phyloP scores from a whole-genome alignment of 2,888 invertebrate species.

The Ichneumoninae sp. region DNA sequence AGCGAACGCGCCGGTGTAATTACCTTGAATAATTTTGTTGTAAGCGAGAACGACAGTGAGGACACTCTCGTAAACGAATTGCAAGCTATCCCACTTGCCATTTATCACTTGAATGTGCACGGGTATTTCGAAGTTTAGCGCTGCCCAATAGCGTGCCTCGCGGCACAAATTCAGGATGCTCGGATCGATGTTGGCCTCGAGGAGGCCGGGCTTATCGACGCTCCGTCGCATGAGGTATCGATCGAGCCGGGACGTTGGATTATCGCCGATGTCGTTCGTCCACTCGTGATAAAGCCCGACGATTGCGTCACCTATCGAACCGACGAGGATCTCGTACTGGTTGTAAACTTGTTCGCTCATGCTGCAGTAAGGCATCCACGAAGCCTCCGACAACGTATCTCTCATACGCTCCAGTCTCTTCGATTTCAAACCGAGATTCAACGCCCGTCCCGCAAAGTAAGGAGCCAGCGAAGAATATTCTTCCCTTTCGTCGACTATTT shows the following conservation, averaged over 20 bases:
- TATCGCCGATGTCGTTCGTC: slow-evolving; percentile 87
- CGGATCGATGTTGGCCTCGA: slow-evolving; percentile 93
- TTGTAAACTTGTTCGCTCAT: slow-evolving; percentile 90
- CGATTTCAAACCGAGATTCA: slow-evolving; percentile 89
- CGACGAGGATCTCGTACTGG: slow-evolving; percentile 88
- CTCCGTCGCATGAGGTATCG: slow-evolving; percentile 91
- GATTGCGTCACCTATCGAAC: slow-evolving; percentile 87
- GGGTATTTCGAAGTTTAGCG: slow-evolving; percentile 89
- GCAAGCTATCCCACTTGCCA: slow-evolving; percentile 86
- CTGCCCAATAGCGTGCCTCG: slow-evolving; percentile 91
- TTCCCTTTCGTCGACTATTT: slow-evolving; percentile 87
- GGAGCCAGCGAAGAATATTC: slow-evolving; percentile 89
- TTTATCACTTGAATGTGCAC: slow-evolving; percentile 88
- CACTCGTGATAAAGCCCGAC: slow-evolving; percentile 86
- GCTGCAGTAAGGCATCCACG: slow-evolving; percentile 92
- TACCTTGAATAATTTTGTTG: slow-evolving; percentile 89
- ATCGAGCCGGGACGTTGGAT: slow-evolving; percentile 87
- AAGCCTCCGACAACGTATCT: slow-evolving; percentile 89
- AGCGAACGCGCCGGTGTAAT: background rate
- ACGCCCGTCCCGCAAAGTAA: slow-evolving; percentile 90
- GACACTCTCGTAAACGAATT: slow-evolving; percentile 90
- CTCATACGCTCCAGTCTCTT: slow-evolving; percentile 87
- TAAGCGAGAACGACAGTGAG: slow-evolving; percentile 90
- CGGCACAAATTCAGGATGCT: slow-evolving; percentile 89
- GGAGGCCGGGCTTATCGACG: slow-evolving; percentile 86